phyloP scores from a whole-genome alignment of 2,113 vertebrate species.

The Tyrannus savana region DNA sequence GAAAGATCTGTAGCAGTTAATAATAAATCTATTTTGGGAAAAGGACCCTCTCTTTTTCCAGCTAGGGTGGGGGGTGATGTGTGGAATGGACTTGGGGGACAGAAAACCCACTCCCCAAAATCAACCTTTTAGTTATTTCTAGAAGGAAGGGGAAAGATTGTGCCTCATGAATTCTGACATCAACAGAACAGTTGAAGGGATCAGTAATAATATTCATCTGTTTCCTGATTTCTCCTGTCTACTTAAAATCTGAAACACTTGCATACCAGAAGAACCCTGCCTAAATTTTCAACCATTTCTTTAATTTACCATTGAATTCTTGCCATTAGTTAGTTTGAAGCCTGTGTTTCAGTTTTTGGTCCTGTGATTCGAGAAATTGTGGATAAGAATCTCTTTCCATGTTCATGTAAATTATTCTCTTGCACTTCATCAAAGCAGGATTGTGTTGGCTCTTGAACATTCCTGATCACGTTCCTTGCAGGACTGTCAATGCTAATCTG shows the following conservation, averaged over 20 bases:
- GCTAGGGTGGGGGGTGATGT: not conserved
- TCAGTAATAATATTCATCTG: not conserved
- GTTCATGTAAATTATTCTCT: conserved; percentile 84
- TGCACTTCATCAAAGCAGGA: conserved; percentile 87
- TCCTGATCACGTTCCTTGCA: conserved; percentile 78
- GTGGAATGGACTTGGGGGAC: too few relatives aligned
- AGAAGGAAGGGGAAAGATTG: not conserved
- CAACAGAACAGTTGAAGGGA: not conserved
- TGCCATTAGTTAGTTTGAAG: conserved; percentile 56
- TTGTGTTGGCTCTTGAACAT: conserved; percentile 77
- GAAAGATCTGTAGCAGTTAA: not conserved
- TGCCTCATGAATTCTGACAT: not conserved
- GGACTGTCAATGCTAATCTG: conserved; percentile 89
- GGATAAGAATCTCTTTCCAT: conserved; percentile 90
- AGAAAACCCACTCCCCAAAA: not conserved
- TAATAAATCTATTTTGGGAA: not conserved
- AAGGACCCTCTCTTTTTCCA: not conserved
- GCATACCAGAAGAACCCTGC: not conserved
- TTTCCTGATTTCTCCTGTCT: not conserved
- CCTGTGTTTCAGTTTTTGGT: conserved; percentile 78
- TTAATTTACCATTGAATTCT: not conserved
- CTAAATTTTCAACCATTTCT: not conserved
- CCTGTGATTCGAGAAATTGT: conserved; percentile 83
- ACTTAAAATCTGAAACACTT: not conserved
- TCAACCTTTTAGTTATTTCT: too few relatives aligned